Conservation (phyloP, 2,113 vertebrate genomes). For the Carlito syrichta region DNA sequence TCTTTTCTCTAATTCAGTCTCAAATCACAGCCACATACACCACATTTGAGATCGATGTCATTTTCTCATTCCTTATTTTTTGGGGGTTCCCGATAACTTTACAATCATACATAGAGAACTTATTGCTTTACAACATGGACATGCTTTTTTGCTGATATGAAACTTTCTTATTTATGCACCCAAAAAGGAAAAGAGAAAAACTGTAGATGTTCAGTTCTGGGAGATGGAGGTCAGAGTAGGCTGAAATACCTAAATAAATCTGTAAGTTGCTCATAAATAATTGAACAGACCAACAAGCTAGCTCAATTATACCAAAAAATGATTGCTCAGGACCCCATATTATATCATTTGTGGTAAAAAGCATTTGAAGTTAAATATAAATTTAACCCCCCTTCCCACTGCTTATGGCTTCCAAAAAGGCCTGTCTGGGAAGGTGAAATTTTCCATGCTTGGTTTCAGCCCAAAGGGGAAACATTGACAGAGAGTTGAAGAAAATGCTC, state of each 20-base stretch:
- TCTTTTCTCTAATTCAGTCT: not conserved
- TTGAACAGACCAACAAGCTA: constrained; percentile 45
- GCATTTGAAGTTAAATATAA: constrained; percentile 70
- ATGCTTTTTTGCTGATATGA: constrained; percentile 9
- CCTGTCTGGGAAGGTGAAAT: constrained; percentile 66
- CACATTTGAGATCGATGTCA: not conserved
- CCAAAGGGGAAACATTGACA: not conserved
- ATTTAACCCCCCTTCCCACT: constrained; percentile 44
- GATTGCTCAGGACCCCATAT: not conserved
- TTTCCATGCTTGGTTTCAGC: constrained; percentile 61
- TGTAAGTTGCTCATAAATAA: constrained; percentile 68
- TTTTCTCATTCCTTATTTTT: not conserved
- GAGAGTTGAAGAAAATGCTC: constrained; percentile 1
- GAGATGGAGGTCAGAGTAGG: constrained; percentile 13
- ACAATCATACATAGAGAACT: not conserved
- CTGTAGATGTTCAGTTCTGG: not conserved
- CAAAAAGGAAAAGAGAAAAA: not conserved
- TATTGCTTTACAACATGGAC: constrained; percentile 38
- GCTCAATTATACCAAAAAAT: constrained; percentile 61
- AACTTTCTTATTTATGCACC: constrained; percentile 41
- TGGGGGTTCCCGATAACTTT: not conserved
- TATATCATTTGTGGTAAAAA: constrained; percentile 52
- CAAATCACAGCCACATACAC: not conserved
- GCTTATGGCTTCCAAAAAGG: constrained; percentile 29
- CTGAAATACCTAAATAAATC: constrained; percentile 63